Evolutionary conservation across 2,888 invertebrate genomes (phyloP), one percentile per base, ranked within the genome.

Genomic region (Phorcus lineatus): DNA sequence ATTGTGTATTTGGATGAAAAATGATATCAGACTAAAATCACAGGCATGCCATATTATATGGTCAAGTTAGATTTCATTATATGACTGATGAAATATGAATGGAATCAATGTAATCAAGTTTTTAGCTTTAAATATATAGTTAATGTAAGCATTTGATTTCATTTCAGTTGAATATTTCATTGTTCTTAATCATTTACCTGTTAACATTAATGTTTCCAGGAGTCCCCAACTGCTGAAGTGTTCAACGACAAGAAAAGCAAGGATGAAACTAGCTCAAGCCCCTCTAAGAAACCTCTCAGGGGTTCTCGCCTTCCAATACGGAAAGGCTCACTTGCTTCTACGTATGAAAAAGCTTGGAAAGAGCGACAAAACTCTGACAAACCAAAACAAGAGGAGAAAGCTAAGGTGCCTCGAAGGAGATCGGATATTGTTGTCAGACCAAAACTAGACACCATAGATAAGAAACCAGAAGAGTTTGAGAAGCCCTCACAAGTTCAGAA

Each of bases 261-360:
- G 13, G 17, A 57, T 1, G 53, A 62, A 36, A 4, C 36, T 4
- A 36, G 4, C 11, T 19, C 62, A 9, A 36, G 28, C 31, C 52
- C 62, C 6, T 54, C 76, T 19, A 53, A 40, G 40, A 74, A 74
- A 40, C 40, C 57, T 19, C 40, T 66, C 22, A 13, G 52, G 28
- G 28, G 66, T 16, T 78, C 77, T 13, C 40, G 66, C 11, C 66
- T 78, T 22, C 77, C 77, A 7, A 66, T 78, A 28, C 40, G 77
- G 4, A 40, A 66, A 52, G 77, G 62, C 17, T 78, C 77, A 11
- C 19, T 66, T 19, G 53, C 62, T 24, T 62, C 62, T 78, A 28
- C 55, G 52, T 76, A 70, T 19, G 54, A 76, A 54, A 76, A 76
- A 28, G 55, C 54, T 16, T 55, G 62, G 52, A 22, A 78, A 78